Base-by-base conservation (phyloP, 1,140 invertebrate genomes). In the Hycleus cichorii region DNA sequence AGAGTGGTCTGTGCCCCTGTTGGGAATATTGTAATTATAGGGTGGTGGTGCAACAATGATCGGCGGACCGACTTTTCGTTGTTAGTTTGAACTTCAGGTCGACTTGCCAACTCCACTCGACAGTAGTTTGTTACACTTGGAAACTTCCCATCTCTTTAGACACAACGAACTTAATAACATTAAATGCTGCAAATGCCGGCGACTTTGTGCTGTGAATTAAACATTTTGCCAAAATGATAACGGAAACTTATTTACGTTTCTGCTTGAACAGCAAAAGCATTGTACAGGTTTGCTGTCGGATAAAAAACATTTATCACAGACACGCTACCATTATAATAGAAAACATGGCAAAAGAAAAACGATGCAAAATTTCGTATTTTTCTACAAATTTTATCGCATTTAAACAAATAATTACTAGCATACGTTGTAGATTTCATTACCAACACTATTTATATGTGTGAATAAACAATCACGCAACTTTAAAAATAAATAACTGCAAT, bases 41-140 rank as follows among this genome's bases (percentile, higher is more conserved):
- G 51, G 51, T 32, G 4, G 44, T 42, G 27, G 42, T 53, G 25
- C 51, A 53, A 38, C 51, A 32, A 53, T 53, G 32, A 32, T 32
- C 32, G 32, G 32, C 51, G 46, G 51, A 42, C 39, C 51, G 46
- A 42, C 51, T 53, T 53, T 32, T 32, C 4, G 32, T 53, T 40
- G 44, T 53, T 27, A 45, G 32, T 32, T 32, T 38, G 51, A 53
- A 53, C 51, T 32, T 32, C 7, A 32, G 32, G 32, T 53, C 25
- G 42, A 45, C 51, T 53, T 53, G 51, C 51, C 51, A 53, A 53
- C 51, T 53, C 40, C 51, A 53, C 51, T 53, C 51, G 46, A 53
- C 51, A 45, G 51, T 53, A 53, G 27, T 53, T 53, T 53, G 51
- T 53, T 53, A 53, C 51, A 53, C 42, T 53, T 53, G 51, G 51